A percentile compares a stretch with the other conserved stretches of the same genome.
Conservation (phyloP, 2,888 invertebrate species). For the Seira ritae region DNA sequence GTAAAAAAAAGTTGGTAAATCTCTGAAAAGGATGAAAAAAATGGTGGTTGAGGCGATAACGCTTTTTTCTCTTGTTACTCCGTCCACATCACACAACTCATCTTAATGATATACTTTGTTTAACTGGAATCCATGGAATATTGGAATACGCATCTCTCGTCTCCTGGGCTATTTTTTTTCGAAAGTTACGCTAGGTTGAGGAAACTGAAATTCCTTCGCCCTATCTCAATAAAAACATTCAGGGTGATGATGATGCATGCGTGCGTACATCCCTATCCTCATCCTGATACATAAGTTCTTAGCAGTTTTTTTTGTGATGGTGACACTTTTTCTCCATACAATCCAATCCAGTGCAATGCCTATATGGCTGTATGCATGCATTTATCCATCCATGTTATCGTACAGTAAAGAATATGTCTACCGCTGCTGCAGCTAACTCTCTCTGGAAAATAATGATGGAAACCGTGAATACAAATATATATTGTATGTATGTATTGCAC, state of each 20-base stretch:
- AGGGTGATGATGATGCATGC: conserved; percentile 22
- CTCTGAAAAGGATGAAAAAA: background rate
- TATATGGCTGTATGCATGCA: background rate
- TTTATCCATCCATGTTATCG: background rate
- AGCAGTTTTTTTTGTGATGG: background rate
- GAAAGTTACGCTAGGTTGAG: conserved; percentile 53
- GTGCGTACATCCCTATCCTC: conserved; percentile 6
- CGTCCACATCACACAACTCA: background rate
- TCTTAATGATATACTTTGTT: background rate
- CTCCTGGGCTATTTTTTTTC: background rate
- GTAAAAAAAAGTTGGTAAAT: conserved; percentile 9
- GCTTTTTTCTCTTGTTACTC: background rate
- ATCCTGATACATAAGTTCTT: background rate
- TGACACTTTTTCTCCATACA: background rate
- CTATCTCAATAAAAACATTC: conserved; percentile 51
- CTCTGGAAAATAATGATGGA: too few species aligned
- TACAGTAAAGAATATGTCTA: too few species aligned
- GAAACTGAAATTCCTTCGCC: conserved; percentile 55
- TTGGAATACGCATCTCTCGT: background rate
- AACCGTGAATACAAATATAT: too few species aligned
- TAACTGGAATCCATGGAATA: background rate
- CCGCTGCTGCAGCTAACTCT: too few species aligned
- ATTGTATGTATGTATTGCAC: too few species aligned
- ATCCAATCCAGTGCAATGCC: background rate
- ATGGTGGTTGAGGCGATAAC: conserved; percentile 6